These are phyloP conservation scores for Himalopsyche tibetana DNA, from an alignment of 2,888 invertebrate species.

Conservation along the genomic window DNA sequence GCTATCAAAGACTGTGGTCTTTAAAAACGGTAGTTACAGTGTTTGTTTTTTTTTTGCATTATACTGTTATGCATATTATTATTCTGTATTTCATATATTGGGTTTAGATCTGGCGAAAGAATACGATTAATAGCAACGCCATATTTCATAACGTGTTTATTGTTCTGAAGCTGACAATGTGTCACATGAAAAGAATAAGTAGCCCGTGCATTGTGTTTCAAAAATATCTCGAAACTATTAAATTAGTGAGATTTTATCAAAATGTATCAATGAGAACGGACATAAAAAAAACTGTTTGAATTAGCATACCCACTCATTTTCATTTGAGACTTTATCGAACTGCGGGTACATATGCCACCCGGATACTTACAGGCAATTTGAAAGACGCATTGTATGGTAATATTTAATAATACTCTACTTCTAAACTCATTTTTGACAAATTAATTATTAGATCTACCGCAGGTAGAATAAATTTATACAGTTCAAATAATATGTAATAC, in stretches of 20 bases:
- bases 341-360: constrained; percentile 38
- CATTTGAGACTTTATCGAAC: constrained; percentile 31
- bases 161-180: neutral
- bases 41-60: neutral
- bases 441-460: constrained; percentile 8
- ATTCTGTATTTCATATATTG: neutral
- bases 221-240: constrained; percentile 8
- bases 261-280: constrained; percentile 4
- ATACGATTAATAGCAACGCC: neutral
- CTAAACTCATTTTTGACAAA: neutral
- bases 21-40: neutral
- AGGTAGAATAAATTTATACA: neutral
- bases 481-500: no score
- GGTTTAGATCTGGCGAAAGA: neutral
- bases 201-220: constrained; percentile 19
- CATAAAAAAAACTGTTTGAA: constrained; percentile 46
- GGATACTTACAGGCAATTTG: constrained; percentile 57
- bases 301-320: constrained; percentile 55
- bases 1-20: no score
- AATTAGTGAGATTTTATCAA: constrained; percentile 48
- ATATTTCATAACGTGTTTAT: constrained; percentile 3
- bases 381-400: constrained; percentile 60
- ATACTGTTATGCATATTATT: neutral
- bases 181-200: constrained; percentile 17
- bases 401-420: constrained; percentile 5